Evolutionary conservation across 1,140 invertebrate genomes (phyloP), one percentile per base, ranked within the genome.

Genomic region (Drosophila pandora): DNA sequence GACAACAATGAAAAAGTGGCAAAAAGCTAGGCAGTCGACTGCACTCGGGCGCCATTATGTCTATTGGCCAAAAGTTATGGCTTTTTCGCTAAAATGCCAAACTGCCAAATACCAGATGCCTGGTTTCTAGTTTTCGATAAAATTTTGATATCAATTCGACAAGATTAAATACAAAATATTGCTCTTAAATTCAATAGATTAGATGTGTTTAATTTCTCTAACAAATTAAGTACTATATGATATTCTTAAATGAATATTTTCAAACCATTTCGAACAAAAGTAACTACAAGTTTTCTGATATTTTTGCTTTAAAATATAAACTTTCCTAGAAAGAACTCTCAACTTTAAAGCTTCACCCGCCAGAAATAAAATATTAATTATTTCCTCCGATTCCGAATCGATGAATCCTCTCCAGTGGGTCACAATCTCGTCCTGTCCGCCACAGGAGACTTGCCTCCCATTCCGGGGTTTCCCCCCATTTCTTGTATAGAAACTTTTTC

Each of bases 341-440:
- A 17, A 21, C 5, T 2, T 30, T 67, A 50, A 63, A 25, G 48
- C 48, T 21, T 30, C n/a, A 1, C 63, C 30, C 37, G 23, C 23
- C 21, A 10, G 60, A 34, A 70, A 59, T 62, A 22, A 49, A 65
- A 64, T 67, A 67, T 64, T 64, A 67, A 67, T 67, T 64, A 67
- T 64, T 43, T 64, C 22, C 45, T 41, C 62, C 7, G 34, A 64
- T 64, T 64, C 32, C 8, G 63, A 32, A 37, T 37, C 34, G 34
- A 37, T 37, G 60, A 13, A 50, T 52, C 22, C 63, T 45, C 63
- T 28, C 60, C 47, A 64, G 32, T 67, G 60, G 63, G 63, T 67
- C 60, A 67, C 60, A 48, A 28, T 47, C 43, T 10, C 7, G 43
- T 10, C 17, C 43, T 10, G 43, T 22, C 43, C 43, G 21, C 43